Base-by-base conservation (phyloP, 2,888 invertebrate species). In the Busseola fusca region DNA sequence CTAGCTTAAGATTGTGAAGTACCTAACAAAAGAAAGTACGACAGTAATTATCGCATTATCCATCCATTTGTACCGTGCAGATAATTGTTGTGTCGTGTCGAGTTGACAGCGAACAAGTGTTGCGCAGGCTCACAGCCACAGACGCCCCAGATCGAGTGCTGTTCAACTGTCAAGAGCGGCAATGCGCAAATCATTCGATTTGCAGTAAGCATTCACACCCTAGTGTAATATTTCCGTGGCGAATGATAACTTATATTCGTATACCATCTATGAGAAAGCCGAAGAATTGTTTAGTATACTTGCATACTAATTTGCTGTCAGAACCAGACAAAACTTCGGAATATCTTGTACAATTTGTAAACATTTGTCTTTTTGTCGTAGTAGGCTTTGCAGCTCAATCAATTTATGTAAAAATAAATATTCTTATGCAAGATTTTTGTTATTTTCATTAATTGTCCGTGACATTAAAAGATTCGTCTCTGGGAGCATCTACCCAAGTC, bases 121-220 rank as follows among this genome's bases (percentile, higher is more conserved):
- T 64, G 72, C 72, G 68, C 69, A 69, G 64, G 37, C 81, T 62
- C 70, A 72, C 67, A 76, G 37, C 57, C 59, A 76, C 82, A 83
- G 18, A 63, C 64, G 74, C 81, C 85, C 83, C 81, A 79, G 80
- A 82, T 85, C 83, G 81, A 87, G 86, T 86, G 85, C 82, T 83
- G 78, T 79, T 87, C 84, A 86, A 86, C 84, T 89, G 86, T 89
- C 87, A 79, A 90, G 89, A 87, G 91, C 87, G 82, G 76, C 81
- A 87, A 88, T 85, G 88, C 86, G 90, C 90, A 87, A 86, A 87
- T 91, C 87, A 93, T 93, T 92, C 89, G 91, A 93, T 93, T 91
- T 92, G 85, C 87, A 87, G 89, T 87, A 80, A 84, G 79, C 85
- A 82, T 88, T 89, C 88, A 85, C 86, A 89, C 84, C 83, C 85